Conservation (phyloP, 1,140 invertebrate species). For the Drosophila bipectinata region DNA sequence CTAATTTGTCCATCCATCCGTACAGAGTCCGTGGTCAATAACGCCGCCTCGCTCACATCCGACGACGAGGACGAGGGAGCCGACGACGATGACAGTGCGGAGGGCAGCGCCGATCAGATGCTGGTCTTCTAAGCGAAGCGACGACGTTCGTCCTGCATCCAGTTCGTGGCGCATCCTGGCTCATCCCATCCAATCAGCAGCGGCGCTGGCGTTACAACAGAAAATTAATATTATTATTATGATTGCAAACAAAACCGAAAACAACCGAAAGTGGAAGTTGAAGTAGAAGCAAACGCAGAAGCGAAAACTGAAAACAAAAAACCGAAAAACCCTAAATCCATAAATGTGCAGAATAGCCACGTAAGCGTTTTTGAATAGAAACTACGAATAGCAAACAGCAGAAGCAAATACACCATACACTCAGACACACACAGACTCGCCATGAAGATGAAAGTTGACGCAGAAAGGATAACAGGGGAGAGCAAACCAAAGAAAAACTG, state of each 20-base stretch:
- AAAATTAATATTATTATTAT: constrained; percentile 73
- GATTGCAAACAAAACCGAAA: constrained; percentile 46
- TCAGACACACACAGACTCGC: constrained; percentile 24
- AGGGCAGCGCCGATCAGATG: constrained; percentile 91
- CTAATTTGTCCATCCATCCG: constrained; percentile 68
- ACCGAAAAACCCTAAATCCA: constrained; percentile 39
- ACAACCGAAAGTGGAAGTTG: constrained; percentile 23
- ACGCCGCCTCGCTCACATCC: constrained; percentile 85
- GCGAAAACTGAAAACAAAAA: constrained; percentile 23
- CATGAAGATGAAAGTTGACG: constrained; percentile 10
- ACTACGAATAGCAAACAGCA: constrained; percentile 72
- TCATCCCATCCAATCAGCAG: constrained; percentile 67
- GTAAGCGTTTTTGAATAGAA: constrained; percentile 80
- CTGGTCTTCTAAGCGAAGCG: constrained; percentile 88
- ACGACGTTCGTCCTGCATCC: not conserved
- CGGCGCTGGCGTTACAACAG: constrained; percentile 56
- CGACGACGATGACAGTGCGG: constrained; percentile 88
- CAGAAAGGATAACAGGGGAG: constrained; percentile 11
- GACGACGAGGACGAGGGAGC: constrained; percentile 89
- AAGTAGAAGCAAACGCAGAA: constrained; percentile 33
- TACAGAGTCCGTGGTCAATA: constrained; percentile 86
- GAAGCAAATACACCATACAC: constrained; percentile 53
- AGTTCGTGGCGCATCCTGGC: constrained; percentile 13
- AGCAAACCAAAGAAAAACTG: constrained; percentile 35
- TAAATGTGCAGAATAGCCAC: constrained; percentile 79